Base-by-base conservation (phyloP, 2,113 vertebrate genomes). In the Sprattus sprattus region DNA sequence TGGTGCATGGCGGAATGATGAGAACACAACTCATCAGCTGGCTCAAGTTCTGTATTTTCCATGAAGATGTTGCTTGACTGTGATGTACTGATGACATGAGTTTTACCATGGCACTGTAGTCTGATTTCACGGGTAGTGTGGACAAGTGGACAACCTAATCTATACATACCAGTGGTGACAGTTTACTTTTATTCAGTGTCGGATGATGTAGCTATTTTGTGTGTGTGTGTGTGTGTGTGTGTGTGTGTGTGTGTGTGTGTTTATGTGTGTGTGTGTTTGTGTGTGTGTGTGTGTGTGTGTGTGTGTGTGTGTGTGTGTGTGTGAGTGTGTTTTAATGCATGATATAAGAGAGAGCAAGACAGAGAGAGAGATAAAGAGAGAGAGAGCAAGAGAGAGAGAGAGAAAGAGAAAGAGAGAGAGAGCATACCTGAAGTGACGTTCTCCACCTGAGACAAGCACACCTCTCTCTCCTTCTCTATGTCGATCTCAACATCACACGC, bases 381-480 rank as follows among this genome's bases (percentile, higher is more conserved):
- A 15, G 16, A 54, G 16, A 54, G 52, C 16, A 54, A 20, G 15
- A 46, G 7, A 47, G 46, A 47, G 9, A 47, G 46, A 57, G 15
- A 57, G 54, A 57, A 3, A 57, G 54, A 57, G 10, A 57, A 11
- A 57, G 4, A 60, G 28, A 85, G 71, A n/a, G n/a, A 25, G 60
- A 83, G 87, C 87, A 82, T 81, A 90, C 89, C 89, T 88, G 86
- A 83, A 16, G 89, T 90, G 84, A 89, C 82, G 83, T 90, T 90
- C 86, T 87, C 71, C 81, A 86, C 22, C 57, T 64, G 81, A 20
- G 84, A 83, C 84, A 90, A 81, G 82, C 89, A 90, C 83, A 88
- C 84, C n/a, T 81, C 60, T 85, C 81, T 84, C 81, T 88, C 86
- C 71, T 64, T 85, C 80, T 90, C 89, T 85, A 89, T 83, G 81